Base-by-base conservation (phyloP, 2,797 vertebrate genomes). In the Pseudochaenichthys georgianus region DNA sequence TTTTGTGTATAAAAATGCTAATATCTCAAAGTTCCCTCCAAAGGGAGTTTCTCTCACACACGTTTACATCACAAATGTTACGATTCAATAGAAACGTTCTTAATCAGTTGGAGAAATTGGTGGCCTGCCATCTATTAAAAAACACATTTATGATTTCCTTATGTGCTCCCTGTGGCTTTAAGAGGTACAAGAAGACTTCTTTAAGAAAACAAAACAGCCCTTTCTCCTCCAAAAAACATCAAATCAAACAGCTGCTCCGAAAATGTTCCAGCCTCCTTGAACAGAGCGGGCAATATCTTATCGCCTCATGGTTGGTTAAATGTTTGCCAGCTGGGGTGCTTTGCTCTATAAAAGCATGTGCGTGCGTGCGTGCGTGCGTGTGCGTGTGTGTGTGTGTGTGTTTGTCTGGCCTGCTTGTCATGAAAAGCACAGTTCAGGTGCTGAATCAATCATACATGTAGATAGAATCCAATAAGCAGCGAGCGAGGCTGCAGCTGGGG, bases 391-490 rank as follows among this genome's bases (percentile, higher is more conserved):
- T 28, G 3, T 28, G 47, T 75, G 73, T 77, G 70, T 64, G 61
- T 83, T 58, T 60, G 67, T 64, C 64, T 77, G 76, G 64, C 75
- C 62, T 38, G 73, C 61, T 78, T 67, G 87, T 86, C 82, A 81
- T 89, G 88, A 88, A 87, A 91, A 91, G 86, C 93, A 81, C 88
- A 77, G 76, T 91, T 89, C 87, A 93, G 92, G 93, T 91, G 90
- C 88, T 75, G 90, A 94, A 94, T 92, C 92, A 95, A 96, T 96
- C 95, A 96, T 95, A 96, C 93, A 95, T 94, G 94, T 94, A 95
- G 94, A 95, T 94, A 79, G 93, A 94, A 95, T 95, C 92, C 94
- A 93, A 94, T 94, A 93, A 94, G 89, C 89, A 81, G 67, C 75
- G 93, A 92, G 93, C 83, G 80, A 89, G 89, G 86, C 86, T 91